A percentile compares a stretch with the other conserved stretches of the same genome.
Evolutionary conservation across 2,797 vertebrate species (phyloP).

Genomic region (Malurus leucopterus): DNA sequence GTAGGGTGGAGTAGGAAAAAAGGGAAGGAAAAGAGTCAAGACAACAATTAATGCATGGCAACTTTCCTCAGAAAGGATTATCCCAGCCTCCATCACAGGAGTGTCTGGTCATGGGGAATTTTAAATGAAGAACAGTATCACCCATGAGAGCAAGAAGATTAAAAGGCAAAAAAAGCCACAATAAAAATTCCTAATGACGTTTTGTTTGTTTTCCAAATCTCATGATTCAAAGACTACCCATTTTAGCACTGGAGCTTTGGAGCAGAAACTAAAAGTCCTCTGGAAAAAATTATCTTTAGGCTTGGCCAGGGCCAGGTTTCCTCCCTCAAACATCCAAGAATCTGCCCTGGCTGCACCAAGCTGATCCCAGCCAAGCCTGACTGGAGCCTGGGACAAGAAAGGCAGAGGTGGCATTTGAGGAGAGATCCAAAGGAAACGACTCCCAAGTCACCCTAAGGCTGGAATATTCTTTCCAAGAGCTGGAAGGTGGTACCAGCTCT

Average conservation of each 20-base stretch:
- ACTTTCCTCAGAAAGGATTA: background rate
- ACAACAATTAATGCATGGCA: background rate
- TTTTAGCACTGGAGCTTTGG: background rate
- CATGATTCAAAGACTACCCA: background rate
- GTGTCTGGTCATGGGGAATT: background rate
- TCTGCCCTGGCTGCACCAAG: background rate
- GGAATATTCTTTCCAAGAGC: background rate
- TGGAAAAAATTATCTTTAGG: background rate
- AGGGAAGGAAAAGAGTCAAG: background rate
- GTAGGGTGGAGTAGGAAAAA: background rate
- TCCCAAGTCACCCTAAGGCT: background rate
- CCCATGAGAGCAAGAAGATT: background rate
- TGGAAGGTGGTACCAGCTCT: background rate
- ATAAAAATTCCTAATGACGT: background rate
- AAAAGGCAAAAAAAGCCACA: background rate
- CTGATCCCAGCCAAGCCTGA: background rate
- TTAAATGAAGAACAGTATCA: background rate
- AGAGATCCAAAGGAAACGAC: background rate
- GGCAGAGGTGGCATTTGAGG: background rate
- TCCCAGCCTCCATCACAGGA: background rate
- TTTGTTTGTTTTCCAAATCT: constrained; percentile 8
- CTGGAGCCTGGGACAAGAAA: background rate
- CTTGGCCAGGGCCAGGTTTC: background rate
- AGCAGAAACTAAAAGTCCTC: background rate
- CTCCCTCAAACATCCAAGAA: background rate